These are phyloP conservation scores for Antheraea yamamai DNA, from an alignment of 2,888 invertebrate species.

Conservation along the genomic window DNA sequence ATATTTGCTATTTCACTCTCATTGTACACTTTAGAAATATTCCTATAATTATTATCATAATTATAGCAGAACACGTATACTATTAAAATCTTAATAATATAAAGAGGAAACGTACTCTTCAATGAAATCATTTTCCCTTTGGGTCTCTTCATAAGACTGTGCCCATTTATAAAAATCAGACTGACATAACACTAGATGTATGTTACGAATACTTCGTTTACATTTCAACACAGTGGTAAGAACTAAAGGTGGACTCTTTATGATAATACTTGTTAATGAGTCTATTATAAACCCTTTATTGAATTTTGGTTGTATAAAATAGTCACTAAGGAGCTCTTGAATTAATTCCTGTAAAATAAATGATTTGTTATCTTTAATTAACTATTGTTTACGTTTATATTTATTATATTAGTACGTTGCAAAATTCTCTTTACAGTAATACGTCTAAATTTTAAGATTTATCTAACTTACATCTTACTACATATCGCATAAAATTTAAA, in stretches of 20 bases:
- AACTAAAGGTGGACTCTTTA: conserved; percentile 57
- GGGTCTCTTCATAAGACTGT: conserved; percentile 59
- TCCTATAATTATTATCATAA: conserved; percentile 36
- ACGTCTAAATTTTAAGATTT: no score
- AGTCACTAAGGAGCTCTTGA: conserved; percentile 61
- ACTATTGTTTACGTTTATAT: neutral
- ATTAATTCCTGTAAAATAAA: conserved; percentile 57
- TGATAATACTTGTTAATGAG: conserved; percentile 58
- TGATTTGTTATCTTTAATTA: conserved; percentile 7
- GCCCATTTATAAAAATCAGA: conserved; percentile 69
- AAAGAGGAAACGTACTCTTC: conserved; percentile 52
- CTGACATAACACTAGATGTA: conserved; percentile 68
- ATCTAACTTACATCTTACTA: neutral
- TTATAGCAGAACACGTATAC: conserved; percentile 16
- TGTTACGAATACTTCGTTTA: conserved; percentile 58
- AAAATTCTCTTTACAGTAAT: no score
- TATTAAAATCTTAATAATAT: neutral
- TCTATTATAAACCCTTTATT: conserved; percentile 67
- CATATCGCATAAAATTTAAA: neutral
- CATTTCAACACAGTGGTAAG: conserved; percentile 64
- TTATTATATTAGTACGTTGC: no score
- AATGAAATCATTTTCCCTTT: conserved; percentile 52
- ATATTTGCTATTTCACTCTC: conserved; percentile 63
- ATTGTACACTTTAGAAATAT: conserved; percentile 52
- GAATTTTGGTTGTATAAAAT: conserved; percentile 55